Conservation (phyloP, 2,888 invertebrate genomes). For the Tinea trinotella region DNA sequence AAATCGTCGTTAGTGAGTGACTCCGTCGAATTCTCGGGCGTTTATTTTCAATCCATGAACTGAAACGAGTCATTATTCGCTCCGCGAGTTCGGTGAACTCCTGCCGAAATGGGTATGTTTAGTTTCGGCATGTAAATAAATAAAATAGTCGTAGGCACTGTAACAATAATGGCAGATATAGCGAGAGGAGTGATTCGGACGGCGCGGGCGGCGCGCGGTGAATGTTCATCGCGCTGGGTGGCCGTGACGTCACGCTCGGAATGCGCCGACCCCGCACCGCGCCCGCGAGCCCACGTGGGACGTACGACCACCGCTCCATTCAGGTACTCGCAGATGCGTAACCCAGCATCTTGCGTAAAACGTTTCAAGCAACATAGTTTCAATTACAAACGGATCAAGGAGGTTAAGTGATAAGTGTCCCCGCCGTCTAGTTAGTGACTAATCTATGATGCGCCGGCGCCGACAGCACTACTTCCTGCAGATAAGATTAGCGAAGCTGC, state of each 20-base stretch:
- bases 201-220: constrained; percentile 40
- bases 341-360: not conserved
- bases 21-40: constrained; percentile 32
- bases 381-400: constrained; percentile 13
- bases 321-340: constrained; percentile 12
- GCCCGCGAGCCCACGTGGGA: constrained; percentile 45
- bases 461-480: constrained; percentile 55
- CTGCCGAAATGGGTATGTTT: constrained; percentile 37
- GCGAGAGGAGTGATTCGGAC: constrained; percentile 37
- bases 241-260: constrained; percentile 70
- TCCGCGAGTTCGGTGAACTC: constrained; percentile 32
- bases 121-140: constrained; percentile 39
- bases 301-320: constrained; percentile 34
- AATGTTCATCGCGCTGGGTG: constrained; percentile 67
- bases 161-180: constrained; percentile 53
- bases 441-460: constrained; percentile 50
- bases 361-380: not conserved
- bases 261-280: constrained; percentile 39
- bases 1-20: constrained; percentile 34
- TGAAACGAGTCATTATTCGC: constrained; percentile 10
- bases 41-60: constrained; percentile 31
- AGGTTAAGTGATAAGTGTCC: constrained; percentile 1
- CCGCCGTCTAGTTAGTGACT: constrained; percentile 20
- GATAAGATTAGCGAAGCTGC: constrained; percentile 39
- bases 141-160: constrained; percentile 39